Base-by-base conservation (phyloP, 1,140 invertebrate species). In the Mycetomoellerius zeteki region DNA sequence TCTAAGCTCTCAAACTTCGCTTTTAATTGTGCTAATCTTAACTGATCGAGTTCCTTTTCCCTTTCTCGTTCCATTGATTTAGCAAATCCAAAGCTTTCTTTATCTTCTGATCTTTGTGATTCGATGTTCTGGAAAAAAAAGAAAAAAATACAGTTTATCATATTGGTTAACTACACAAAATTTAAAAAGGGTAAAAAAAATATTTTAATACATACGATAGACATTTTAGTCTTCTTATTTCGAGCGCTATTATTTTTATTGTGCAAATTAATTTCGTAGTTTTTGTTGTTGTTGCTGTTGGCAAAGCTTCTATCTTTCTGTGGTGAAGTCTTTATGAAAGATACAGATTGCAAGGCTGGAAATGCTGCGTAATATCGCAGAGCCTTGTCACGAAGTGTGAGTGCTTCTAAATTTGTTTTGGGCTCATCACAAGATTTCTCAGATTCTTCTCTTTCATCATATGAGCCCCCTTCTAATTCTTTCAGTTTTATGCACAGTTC, bases 1-100 rank as follows among this genome's bases (percentile, higher is more conserved):
- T 97, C 96, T n/a, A 97, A 95, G 91, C 96, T 96, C 60, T 96
- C 95, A 92, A 97, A 97, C 91, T 97, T 97, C 10, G 97, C 97
- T 90, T 97, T 96, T 81, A 97, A 96, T 88, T 96, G 96, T 7
- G 96, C 96, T 87, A 97, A 96, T 78, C 96, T 94, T 80, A 96
- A 94, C 84, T 96, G 95, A 91, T 97, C 96, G 27, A 95, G 80
- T 89, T 93, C 94, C 27, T 92, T 92, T 69, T 94, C 94, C 6
- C 94, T 91, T 85, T 95, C 93, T 8, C 92, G 93, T 86, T 95
- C 94, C 91, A 95, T 94, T 50, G 93, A 94, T 80, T 95, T 95
- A 14, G 89, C 93, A 69, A 95, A 95, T 69, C 93, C 94, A 78
- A 93, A 95, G 14, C 90, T 93, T 82, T 93, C 92, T 77, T 95